A percentile compares a stretch with the other conserved stretches of the same genome.
Conservation (phyloP, 2,888 invertebrate genomes). For the Parochlus steinenii region DNA sequence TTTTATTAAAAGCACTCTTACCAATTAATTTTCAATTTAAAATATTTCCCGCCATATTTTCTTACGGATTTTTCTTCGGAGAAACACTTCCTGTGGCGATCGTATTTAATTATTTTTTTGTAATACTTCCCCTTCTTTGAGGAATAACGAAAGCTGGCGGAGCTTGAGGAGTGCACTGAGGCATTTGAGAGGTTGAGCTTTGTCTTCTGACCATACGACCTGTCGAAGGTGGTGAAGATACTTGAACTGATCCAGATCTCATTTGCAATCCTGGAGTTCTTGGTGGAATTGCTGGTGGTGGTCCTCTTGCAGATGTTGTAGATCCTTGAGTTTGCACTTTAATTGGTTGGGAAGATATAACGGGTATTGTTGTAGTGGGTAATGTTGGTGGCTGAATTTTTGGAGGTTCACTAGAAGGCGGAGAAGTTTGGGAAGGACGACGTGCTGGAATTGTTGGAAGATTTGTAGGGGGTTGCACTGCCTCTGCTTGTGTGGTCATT, state of each 20-base stretch:
- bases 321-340: slow-evolving; percentile 25
- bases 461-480: slow-evolving; percentile 5
- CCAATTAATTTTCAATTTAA: too few relatives aligned
- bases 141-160: slow-evolving; percentile 12
- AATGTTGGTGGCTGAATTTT: slow-evolving; percentile 21
- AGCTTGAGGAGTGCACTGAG: slow-evolving; percentile 5
- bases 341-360: slow-evolving; percentile 21
- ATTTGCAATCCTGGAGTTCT: slow-evolving; percentile 21
- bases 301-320: slow-evolving; percentile 17
- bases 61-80: too few relatives aligned
- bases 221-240: slow-evolving; percentile 11
- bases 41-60: too few relatives aligned
- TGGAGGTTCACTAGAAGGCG: slow-evolving; percentile 14
- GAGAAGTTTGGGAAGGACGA: slow-evolving; percentile 14
- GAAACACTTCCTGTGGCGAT: too few relatives aligned
- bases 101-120: too few relatives aligned
- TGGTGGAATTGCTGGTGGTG: slow-evolving; percentile 30
- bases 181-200: slow-evolving; percentile 9
- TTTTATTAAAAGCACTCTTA: too few relatives aligned
- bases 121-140: slow-evolving; percentile 9
- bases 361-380: slow-evolving; percentile 1
- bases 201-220: slow-evolving; percentile 6
- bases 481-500: slow-evolving; percentile 14
- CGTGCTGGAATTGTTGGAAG: slow-evolving; percentile 13
- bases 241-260: slow-evolving; percentile 26